Base-by-base conservation (phyloP, 2,113 vertebrate genomes). In the Campylomormyrus numenius region DNA sequence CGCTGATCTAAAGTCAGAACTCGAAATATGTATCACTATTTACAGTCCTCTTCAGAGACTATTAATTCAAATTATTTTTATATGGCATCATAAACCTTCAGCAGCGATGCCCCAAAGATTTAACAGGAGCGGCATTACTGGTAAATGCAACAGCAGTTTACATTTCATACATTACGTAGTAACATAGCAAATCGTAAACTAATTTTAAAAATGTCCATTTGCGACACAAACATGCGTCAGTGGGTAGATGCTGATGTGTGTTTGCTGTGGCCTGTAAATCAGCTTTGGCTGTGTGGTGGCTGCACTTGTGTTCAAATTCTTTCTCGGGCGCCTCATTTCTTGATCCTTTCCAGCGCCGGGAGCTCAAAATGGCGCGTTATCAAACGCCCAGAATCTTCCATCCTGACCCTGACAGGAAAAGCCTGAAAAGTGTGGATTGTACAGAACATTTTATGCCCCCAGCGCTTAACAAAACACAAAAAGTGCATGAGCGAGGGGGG, bases 401-500 rank as follows among this genome's bases (percentile, higher is more conserved):
- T 48, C 39, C 83, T 85, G 83, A 85, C 83, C 83, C 45, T 85
- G 42, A 85, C 39, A 24, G 42, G 19, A 85, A 39, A 46, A 48
- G 45, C 39, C 83, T 85, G 49, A 80, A 80, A 80, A 80, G 74
- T 42, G 35, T 42, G 74, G 74, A 80, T 80, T 80, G 74, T 80
- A 39, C 13, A 3, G 49, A 87, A 35, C 49, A 53, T 31, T 87
- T 52, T 87, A 27, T 87, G 85, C 7, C 83, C 50, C 50, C 50
- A n/a, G 27, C n/a, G 10, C 11, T 35, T 52, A 87, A 87, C 85
- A 39, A 70, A 87, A 49, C 46, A 53, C 48, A 87, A 48, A 70
- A 87, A 39, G 85, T 87, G 27, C 85, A 87, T 35, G 85, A 27
- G 85, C 42, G 39, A 48, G 39, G 83, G 62, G 85, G 50, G 85